A percentile compares a stretch with the other conserved stretches of the same genome.
Conservation (phyloP, 2,888 invertebrate genomes). For the Galerucella nymphaeae region DNA sequence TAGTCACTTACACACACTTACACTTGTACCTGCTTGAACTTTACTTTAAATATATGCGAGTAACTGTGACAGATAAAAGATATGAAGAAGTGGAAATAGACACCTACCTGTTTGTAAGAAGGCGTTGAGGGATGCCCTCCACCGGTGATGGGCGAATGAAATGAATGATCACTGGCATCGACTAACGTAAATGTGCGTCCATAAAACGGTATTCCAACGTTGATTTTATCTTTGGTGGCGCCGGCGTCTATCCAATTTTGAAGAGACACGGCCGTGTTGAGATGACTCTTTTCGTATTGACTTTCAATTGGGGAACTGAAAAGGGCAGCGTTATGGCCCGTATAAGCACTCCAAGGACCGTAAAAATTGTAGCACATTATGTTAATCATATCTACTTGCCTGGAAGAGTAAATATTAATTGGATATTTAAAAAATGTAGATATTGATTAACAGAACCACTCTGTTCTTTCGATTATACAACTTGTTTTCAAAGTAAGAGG, state of each 20-base stretch:
- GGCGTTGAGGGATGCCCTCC: slow-evolving; percentile 24
- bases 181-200: slow-evolving; percentile 75
- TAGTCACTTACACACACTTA: too few relatives aligned
- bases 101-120: slow-evolving; percentile 27
- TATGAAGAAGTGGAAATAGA: too few relatives aligned
- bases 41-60: too few relatives aligned
- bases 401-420: slow-evolving; percentile 23
- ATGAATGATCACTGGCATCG: slow-evolving; percentile 60
- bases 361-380: slow-evolving; percentile 69
- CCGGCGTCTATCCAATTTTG: slow-evolving; percentile 69
- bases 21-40: too few relatives aligned
- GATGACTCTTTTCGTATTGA: slow-evolving; percentile 40
- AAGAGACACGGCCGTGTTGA: slow-evolving; percentile 63
- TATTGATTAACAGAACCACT: too few relatives aligned
- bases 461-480: not conserved
- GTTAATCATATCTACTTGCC: slow-evolving; percentile 63
- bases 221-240: slow-evolving; percentile 71
- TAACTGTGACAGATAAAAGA: too few relatives aligned
- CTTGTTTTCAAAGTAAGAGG: too few relatives aligned
- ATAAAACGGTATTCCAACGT: slow-evolving; percentile 77
- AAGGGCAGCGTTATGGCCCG: slow-evolving; percentile 77
- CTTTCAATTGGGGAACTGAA: slow-evolving; percentile 65
- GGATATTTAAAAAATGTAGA: too few relatives aligned
- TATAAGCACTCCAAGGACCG: slow-evolving; percentile 69
- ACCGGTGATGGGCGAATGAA: slow-evolving; percentile 65